A percentile compares a stretch with the other conserved stretches of the same genome.
phyloP scores from a whole-genome alignment of 2,797 vertebrate genomes.

The Platyrinchus mystaceus region DNA sequence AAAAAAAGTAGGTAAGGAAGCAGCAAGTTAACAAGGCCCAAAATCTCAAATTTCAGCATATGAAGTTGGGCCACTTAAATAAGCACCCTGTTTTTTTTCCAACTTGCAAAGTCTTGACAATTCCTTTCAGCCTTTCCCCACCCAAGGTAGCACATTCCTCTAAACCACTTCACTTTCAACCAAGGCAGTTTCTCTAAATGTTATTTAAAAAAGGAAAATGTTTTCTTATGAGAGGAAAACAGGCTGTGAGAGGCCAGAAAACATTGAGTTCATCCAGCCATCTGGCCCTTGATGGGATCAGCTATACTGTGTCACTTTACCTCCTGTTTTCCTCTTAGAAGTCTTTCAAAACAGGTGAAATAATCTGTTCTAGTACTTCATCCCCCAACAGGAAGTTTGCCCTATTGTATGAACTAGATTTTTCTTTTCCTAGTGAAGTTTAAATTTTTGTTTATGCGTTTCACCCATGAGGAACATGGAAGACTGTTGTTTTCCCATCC shows the following conservation, averaged over 20 bases:
- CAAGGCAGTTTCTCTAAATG: neutral
- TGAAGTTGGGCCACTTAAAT: neutral
- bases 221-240: neutral
- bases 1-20: neutral
- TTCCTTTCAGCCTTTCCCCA: neutral
- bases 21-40: neutral
- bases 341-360: neutral
- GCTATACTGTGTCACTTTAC: neutral
- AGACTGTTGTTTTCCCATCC: neutral
- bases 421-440: neutral
- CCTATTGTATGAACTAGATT: neutral
- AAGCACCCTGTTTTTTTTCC: neutral
- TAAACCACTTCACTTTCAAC: neutral
- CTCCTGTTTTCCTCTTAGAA: neutral
- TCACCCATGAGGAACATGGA: neutral
- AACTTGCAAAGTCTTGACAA: neutral
- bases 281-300: neutral
- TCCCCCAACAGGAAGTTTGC: neutral
- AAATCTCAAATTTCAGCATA: neutral
- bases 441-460: neutral
- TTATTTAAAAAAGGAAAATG: neutral
- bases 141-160: neutral
- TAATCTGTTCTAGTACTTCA: neutral
- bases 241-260: neutral
- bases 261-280: neutral